Conservation (phyloP, 2,113 vertebrate species). For the Menura novaehollandiae region DNA sequence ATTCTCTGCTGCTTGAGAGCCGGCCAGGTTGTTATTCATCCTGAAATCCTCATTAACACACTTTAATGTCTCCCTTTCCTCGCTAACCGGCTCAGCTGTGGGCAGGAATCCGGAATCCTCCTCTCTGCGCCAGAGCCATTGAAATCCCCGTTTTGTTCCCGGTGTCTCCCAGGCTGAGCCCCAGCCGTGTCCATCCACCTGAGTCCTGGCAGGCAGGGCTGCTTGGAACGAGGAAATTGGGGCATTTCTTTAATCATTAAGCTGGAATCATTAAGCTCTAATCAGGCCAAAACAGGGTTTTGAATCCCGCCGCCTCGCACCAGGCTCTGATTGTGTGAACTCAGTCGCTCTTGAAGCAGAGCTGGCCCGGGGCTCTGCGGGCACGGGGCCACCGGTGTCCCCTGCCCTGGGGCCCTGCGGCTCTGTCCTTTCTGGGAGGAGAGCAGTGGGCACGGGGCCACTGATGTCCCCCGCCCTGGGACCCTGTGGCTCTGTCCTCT, state of each 20-base stretch:
- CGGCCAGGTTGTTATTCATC: background rate
- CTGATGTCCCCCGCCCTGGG: fast-evolving
- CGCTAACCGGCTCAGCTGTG: background rate
- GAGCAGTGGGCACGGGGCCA: background rate
- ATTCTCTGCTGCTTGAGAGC: background rate
- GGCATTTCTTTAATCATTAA: background rate
- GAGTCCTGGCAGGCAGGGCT: background rate
- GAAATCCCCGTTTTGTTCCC: background rate
- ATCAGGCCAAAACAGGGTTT: conserved; percentile 9
- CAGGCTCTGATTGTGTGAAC: background rate
- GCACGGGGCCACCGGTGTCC: fast-evolving
- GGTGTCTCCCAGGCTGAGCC: background rate
- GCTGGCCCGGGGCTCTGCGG: background rate
- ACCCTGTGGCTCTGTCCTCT: background rate
- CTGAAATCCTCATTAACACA: background rate
- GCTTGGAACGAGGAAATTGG: background rate
- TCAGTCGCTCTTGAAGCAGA: background rate
- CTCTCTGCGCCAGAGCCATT: background rate
- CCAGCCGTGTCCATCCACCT: background rate
- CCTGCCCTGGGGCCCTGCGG: background rate
- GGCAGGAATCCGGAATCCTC: background rate
- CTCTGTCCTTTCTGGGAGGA: background rate
- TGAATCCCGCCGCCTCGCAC: background rate
- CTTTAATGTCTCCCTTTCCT: background rate
- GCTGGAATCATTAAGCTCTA: conserved; percentile 15